These are phyloP conservation scores for Pseudorhiza aurosa DNA, from an alignment of 30 jellyfish, hydroid and myxozoan genomes.

Conservation along the genomic window DNA sequence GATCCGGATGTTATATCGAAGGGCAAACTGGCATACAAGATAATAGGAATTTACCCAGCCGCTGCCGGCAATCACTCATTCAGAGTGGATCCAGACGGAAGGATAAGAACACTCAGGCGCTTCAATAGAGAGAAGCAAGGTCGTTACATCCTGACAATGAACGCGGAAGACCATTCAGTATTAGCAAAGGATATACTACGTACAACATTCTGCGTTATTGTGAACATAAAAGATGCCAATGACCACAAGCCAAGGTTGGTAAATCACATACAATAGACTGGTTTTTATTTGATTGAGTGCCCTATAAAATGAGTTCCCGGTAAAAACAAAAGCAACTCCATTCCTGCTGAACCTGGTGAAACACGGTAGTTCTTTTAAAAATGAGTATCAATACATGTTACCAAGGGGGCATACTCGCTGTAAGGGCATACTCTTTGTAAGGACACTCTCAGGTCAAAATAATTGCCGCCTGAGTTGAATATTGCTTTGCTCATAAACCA, in stretches of 20 bases:
- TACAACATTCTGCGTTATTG: constrained; percentile 56
- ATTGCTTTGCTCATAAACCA: too few relatives aligned
- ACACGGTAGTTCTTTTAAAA: too few relatives aligned
- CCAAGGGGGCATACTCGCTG: too few relatives aligned
- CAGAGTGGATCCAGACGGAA: constrained; percentile 27
- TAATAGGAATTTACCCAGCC: constrained; percentile 38
- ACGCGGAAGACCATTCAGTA: constrained; percentile 50
- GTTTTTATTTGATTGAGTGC: too few relatives aligned
- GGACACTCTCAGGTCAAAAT: too few relatives aligned
- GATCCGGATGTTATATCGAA: constrained; percentile 70
- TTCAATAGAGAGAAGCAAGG: constrained; percentile 45
- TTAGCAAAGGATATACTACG: neutral
- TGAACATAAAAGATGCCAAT: constrained; percentile 59
- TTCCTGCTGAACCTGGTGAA: too few relatives aligned
- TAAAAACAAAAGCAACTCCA: too few relatives aligned
- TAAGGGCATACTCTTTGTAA: too few relatives aligned
- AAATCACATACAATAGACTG: too few relatives aligned
- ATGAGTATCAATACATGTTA: too few relatives aligned
- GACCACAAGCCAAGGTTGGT: constrained; percentile 70
- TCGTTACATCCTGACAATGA: constrained; percentile 47
- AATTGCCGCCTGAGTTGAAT: too few relatives aligned
- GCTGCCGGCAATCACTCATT: neutral
- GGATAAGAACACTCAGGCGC: neutral
- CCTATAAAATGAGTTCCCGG: too few relatives aligned
- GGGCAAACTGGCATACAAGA: constrained; percentile 39